Base-by-base conservation (phyloP, 2,113 vertebrate genomes). In the Ellobius talpinus region DNA sequence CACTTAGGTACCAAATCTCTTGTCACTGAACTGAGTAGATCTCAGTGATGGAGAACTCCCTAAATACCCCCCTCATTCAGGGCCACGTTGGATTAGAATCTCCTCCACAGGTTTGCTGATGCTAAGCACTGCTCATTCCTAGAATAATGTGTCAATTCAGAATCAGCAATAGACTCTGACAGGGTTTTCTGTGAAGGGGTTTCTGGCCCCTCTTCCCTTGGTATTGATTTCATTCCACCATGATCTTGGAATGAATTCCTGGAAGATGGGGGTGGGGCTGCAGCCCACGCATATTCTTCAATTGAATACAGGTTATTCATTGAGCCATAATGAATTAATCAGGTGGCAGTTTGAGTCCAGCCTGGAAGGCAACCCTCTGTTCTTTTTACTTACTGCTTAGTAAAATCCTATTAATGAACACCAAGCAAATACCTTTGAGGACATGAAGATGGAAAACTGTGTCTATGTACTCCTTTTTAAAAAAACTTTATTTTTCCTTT, bases 1-100 rank as follows among this genome's bases (percentile, higher is more conserved):
- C 97, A 97, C 98, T 98, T 98, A 98, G 97, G 97, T 94, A 96
- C 98, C 98, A 97, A 92, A 97, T 98, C 96, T 98, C 97, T 98
- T 97, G 98, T 98, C 98, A 95, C 95, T 91, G 96, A 98, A 85
- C 90, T 2, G 1, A 96, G 94, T 84, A 90, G 66, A 89, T 72
- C 95, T 96, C 61, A 11, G 0, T 8, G 95, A 95, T 96, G 58
- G 0, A 0, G 86, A 92, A 90, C 94, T 97, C 96, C 89, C 42
- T 70, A 0, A 24, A 11, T 73, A 86, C 33, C 47, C 79, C 97
- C 95, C 92, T 72, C 24, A 3, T 7, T 93, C 90, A 55, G 87
- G 39, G 87, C 84, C 21, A 52, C 26, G 33, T 14, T 24, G 55
- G 65, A 68, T 78, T 42, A 39, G 91, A 87, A 96, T 88, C 94